Percentiles rank a stretch among this genome's conserved stretches.
Evolutionary conservation across 2,113 vertebrate genomes (phyloP).

Genomic region (Rhinolophus sinicus): DNA sequence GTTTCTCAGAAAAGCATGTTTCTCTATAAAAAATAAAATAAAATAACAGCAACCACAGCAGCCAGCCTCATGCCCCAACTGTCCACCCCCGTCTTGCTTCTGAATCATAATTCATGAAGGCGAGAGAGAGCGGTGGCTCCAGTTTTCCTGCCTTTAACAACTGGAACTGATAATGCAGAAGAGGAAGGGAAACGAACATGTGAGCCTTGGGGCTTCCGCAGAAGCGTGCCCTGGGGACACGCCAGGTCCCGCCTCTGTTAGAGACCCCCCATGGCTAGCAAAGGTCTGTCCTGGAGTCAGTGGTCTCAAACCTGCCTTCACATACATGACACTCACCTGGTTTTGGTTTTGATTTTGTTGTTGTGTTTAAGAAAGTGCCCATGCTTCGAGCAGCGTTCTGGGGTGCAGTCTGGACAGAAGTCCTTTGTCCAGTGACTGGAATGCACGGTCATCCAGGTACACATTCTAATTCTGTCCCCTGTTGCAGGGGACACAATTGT

Average conservation of each 20-base stretch:
- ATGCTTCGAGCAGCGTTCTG: neutral
- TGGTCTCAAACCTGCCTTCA: neutral
- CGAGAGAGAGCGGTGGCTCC: slow-evolving; percentile 79
- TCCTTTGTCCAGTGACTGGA: neutral
- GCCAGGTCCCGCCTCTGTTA: slow-evolving; percentile 38
- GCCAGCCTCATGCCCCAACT: neutral
- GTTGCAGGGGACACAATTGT: neutral
- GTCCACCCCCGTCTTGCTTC: slow-evolving; percentile 80
- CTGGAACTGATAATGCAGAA: slow-evolving; percentile 79
- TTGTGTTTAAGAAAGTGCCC: neutral
- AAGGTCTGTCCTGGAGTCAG: neutral
- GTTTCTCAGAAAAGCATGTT: slow-evolving; percentile 42
- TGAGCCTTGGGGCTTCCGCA: slow-evolving; percentile 79
- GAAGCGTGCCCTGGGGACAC: slow-evolving; percentile 56
- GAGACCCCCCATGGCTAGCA: neutral
- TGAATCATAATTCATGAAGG: slow-evolving; percentile 85
- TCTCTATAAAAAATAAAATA: neutral
- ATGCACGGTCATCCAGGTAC: neutral
- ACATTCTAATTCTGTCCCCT: neutral
- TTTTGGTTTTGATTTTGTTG: neutral
- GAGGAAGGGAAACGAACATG: slow-evolving; percentile 82
- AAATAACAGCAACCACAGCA: neutral
- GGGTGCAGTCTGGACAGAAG: neutral
- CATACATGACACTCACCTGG: neutral
- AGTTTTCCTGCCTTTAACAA: slow-evolving; percentile 81